phyloP scores from a whole-genome alignment of 2,113 vertebrate genomes.

The Numenius arquata region DNA sequence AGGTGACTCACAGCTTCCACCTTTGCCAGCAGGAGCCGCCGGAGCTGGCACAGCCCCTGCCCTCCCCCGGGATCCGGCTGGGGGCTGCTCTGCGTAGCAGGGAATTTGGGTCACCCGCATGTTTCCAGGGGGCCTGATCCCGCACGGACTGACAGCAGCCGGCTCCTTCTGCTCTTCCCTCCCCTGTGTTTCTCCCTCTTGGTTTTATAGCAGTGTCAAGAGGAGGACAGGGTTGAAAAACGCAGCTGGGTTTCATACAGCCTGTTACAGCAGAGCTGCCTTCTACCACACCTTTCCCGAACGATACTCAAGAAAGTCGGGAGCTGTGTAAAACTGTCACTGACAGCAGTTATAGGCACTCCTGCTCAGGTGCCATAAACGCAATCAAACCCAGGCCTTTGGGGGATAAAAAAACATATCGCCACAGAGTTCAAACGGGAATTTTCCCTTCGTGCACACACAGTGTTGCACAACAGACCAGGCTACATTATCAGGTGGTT shows the following conservation, averaged over 20 bases:
- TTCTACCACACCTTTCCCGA: neutral
- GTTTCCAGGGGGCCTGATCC: fast-evolving
- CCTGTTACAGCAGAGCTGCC: neutral
- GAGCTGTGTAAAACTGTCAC: neutral
- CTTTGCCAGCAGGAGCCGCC: neutral
- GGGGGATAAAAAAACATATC: neutral
- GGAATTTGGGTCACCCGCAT: fast-evolving
- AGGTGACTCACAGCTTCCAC: neutral
- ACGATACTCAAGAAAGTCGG: neutral
- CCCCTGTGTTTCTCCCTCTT: neutral
- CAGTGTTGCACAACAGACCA: neutral
- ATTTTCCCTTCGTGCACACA: fast-evolving
- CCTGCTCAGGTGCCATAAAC: neutral
- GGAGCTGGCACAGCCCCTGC: neutral
- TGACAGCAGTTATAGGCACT: neutral
- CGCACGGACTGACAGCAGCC: fast-evolving
- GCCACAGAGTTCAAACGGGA: neutral
- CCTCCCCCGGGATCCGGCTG: fast-evolving
- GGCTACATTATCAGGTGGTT: neutral
- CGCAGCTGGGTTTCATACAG: neutral
- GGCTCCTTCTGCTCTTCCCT: neutral
- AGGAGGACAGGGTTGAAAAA: neutral
- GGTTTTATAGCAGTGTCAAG: neutral
- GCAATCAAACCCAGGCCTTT: neutral
- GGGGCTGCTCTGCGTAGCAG: neutral